phyloP scores from a whole-genome alignment of 2,113 vertebrate genomes.

The Lanius ludovicianus region DNA sequence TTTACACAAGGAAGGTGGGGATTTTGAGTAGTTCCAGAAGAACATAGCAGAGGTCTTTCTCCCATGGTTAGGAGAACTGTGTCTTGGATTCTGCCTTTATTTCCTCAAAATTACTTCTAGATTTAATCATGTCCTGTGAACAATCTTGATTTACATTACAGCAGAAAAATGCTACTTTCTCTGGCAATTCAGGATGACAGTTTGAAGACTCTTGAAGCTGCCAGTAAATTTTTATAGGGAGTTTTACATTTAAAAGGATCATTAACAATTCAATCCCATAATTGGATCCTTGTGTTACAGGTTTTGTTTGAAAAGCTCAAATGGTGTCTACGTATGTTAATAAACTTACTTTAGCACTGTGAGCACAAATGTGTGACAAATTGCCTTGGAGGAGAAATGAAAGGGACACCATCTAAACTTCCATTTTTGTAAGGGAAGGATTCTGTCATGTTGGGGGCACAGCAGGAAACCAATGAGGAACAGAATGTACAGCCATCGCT shows the following conservation, averaged over 20 bases:
- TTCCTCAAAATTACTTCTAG: not conserved
- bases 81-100: not conserved
- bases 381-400: not conserved
- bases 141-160: not conserved
- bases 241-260: constrained; percentile 8
- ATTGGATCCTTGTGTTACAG: not conserved
- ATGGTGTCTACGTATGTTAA: not conserved
- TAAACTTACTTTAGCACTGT: not conserved
- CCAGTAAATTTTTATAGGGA: not conserved
- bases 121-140: not conserved
- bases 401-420: not conserved
- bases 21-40: not conserved
- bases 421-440: constrained; percentile 9
- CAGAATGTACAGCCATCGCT: not conserved
- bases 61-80: not conserved
- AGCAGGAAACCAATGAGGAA: constrained; percentile 46
- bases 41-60: not conserved
- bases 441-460: not conserved
- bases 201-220: not conserved
- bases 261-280: not conserved
- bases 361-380: not conserved
- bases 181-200: not conserved
- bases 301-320: constrained; percentile 11
- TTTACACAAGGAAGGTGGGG: not conserved
- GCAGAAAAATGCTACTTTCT: not conserved